Evolutionary conservation across 2,888 invertebrate species (phyloP).

Genomic region (Ichneumoninae sp.): DNA sequence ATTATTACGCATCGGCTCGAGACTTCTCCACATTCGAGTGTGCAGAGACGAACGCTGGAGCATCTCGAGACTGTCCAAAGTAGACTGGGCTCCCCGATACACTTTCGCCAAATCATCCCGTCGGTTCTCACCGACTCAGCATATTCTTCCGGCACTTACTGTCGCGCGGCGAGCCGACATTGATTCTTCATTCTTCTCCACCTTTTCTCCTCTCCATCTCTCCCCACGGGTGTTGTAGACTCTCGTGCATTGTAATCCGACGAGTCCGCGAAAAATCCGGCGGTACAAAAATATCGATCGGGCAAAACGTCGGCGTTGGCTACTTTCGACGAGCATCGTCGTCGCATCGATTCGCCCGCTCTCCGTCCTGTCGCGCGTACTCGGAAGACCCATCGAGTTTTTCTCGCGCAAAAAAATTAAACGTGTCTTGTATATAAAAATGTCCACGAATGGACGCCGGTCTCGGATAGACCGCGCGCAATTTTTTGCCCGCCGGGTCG

Average conservation of each 20-base stretch:
- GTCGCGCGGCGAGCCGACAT: neutral
- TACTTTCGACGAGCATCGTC: slow-evolving; percentile 55
- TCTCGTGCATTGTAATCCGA: slow-evolving; percentile 7
- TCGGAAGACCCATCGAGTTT: neutral
- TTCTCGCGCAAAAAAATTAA: neutral
- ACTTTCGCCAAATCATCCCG: neutral
- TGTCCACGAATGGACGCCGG: neutral
- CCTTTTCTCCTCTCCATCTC: neutral
- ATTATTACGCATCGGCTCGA: neutral
- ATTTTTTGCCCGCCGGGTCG: neutral
- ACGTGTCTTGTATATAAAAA: neutral
- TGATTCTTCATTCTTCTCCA: slow-evolving; percentile 27
- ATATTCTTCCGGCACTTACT: slow-evolving; percentile 12
- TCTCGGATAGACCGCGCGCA: neutral
- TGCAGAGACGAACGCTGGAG: neutral
- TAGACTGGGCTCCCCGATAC: neutral
- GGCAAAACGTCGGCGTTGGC: slow-evolving; percentile 48
- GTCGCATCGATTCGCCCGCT: slow-evolving; percentile 49
- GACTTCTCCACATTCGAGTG: neutral
- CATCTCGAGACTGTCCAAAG: neutral
- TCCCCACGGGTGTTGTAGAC: neutral
- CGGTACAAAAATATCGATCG: slow-evolving; percentile 43
- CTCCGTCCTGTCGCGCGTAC: neutral
- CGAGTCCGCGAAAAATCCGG: slow-evolving; percentile 18
- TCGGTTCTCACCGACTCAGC: slow-evolving; percentile 3